These are phyloP conservation scores for Wasmannia auropunctata DNA, from an alignment of 1,140 invertebrate species.

Conservation along the genomic window DNA sequence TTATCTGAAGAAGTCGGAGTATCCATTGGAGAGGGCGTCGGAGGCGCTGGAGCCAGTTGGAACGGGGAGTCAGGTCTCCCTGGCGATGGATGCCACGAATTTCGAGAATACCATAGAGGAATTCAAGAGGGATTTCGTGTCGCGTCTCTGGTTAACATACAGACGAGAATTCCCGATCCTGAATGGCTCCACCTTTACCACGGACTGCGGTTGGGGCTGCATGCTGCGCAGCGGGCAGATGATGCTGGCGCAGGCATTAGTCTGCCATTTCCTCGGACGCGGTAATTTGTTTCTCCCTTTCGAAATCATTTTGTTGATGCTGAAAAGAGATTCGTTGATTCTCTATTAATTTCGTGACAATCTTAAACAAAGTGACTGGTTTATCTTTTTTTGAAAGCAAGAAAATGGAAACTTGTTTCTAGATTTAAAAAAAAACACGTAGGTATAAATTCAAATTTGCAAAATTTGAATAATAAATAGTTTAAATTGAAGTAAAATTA, in stretches of 20 bases:
- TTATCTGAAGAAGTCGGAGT: constrained; percentile 90
- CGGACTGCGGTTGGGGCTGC: constrained; percentile 95
- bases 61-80: constrained; percentile 79
- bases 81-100: constrained; percentile 75
- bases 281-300: constrained; percentile 82
- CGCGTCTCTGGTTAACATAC: constrained; percentile 93
- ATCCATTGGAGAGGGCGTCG: constrained; percentile 88
- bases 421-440: background rate
- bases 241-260: constrained; percentile 92
- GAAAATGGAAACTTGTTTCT: background rate
- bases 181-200: constrained; percentile 91
- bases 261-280: constrained; percentile 91
- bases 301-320: background rate
- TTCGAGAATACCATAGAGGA: constrained; percentile 88
- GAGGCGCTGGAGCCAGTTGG: constrained; percentile 84
- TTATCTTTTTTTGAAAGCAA: background rate
- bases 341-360: background rate
- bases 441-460: too few relatives aligned
- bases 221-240: constrained; percentile 96
- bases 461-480: constrained; percentile 12
- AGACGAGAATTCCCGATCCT: constrained; percentile 92
- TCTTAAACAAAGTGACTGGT: background rate
- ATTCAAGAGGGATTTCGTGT: constrained; percentile 92
- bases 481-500: background rate
- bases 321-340: background rate